Percentiles rank a stretch among this genome's conserved stretches.
Conservation (phyloP, 2,797 vertebrate genomes). For the Chelon auratus region DNA sequence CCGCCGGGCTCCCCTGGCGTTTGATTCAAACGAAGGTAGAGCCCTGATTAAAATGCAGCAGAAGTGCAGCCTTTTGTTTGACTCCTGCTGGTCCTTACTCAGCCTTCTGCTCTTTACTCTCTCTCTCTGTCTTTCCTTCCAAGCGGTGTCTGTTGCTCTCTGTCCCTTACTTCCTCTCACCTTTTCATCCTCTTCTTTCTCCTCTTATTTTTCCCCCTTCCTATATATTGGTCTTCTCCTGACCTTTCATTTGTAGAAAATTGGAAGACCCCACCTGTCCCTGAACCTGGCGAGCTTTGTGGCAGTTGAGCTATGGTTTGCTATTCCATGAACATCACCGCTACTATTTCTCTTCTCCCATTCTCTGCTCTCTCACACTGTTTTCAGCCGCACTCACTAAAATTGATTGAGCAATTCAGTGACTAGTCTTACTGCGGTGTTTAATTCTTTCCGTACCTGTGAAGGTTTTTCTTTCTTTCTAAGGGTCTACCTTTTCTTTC, state of each 20-base stretch:
- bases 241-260: constrained; percentile 50
- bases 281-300: constrained; percentile 58
- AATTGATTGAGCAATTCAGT: constrained; percentile 57
- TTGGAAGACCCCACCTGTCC: constrained; percentile 54
- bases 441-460: constrained; percentile 43
- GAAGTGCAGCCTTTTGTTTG: constrained; percentile 45
- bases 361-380: constrained; percentile 4
- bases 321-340: constrained; percentile 44
- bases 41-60: constrained; percentile 61
- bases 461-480: constrained; percentile 15
- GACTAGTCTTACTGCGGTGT: constrained; percentile 42
- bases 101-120: constrained; percentile 12
- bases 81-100: constrained; percentile 28
- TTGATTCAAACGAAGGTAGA: constrained; percentile 57
- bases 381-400: constrained; percentile 38
- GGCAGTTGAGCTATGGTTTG: constrained; percentile 66
- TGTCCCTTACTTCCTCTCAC: constrained; percentile 2
- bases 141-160: constrained; percentile 7
- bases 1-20: constrained; percentile 46
- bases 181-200: not conserved
- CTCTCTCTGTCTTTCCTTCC: constrained; percentile 9
- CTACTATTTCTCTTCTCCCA: constrained; percentile 34
- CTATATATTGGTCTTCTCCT: constrained; percentile 44
- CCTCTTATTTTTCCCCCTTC: constrained; percentile 9
- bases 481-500: constrained; percentile 3